Conservation (phyloP, 2,888 invertebrate genomes). For the Archaeoteleia sp. region DNA sequence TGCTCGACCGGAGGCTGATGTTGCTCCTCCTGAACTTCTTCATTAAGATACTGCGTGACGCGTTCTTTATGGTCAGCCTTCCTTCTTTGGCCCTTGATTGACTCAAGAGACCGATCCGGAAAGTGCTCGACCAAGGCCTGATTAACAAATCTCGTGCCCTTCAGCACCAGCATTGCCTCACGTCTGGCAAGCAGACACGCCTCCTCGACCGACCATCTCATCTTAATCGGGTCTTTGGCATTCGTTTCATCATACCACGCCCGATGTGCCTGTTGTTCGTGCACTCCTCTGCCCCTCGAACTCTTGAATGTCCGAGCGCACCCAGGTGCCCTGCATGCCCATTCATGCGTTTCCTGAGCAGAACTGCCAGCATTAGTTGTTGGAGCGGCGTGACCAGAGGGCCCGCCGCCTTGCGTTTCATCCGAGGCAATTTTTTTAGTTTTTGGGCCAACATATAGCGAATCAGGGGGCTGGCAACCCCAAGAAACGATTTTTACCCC, state of each 20-base stretch:
- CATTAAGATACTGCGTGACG: not conserved
- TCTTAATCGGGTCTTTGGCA: no score
- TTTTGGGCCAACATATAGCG: no score
- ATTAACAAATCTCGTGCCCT: not conserved
- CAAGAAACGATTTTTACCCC: no score
- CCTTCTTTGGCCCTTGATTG: slow-evolving; percentile 78
- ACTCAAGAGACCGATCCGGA: slow-evolving; percentile 68
- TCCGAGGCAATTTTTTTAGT: no score
- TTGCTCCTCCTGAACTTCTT: not conserved
- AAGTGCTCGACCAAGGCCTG: not conserved
- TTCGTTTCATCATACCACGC: no score
- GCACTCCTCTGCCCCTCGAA: no score
- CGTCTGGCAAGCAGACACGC: not conserved
- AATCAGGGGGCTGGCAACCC: no score
- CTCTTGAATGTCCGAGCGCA: no score
- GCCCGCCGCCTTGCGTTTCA: not conserved
- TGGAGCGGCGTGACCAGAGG: not conserved
- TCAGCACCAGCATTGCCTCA: not conserved
- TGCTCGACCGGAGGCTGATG: not conserved
- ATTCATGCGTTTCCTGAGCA: not conserved
- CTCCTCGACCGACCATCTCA: no score
- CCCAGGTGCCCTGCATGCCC: no score
- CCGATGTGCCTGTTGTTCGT: no score
- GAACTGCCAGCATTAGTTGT: not conserved
- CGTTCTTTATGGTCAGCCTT: not conserved